Evolutionary conservation across 2,888 invertebrate species (phyloP).

Genomic region (Agonum fuliginosum): DNA sequence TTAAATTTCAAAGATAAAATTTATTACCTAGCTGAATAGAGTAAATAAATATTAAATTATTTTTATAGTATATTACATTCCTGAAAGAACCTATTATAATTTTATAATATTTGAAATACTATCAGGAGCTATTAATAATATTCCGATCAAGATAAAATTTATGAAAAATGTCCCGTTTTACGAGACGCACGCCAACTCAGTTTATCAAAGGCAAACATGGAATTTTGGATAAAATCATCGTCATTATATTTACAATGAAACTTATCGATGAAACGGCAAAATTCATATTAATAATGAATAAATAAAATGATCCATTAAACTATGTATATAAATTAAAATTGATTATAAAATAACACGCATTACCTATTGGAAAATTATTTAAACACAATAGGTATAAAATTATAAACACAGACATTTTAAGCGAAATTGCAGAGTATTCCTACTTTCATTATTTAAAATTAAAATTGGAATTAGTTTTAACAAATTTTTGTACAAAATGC

Average conservation of each 20-base stretch:
- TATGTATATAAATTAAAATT: no score
- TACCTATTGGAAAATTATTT: no score
- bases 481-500: no score
- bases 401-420: no score
- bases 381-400: no score
- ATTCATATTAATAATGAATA: no score
- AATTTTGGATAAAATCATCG: neutral
- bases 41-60: neutral
- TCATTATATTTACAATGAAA: neutral
- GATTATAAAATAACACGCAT: no score
- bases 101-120: neutral
- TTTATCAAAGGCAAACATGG: slow-evolving; percentile 7
- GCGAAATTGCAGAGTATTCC: no score
- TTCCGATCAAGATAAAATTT: slow-evolving; percentile 4
- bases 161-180: neutral
- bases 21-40: neutral
- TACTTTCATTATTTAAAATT: no score
- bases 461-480: no score
- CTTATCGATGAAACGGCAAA: neutral
- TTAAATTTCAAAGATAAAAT: neutral
- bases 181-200: neutral
- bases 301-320: no score
- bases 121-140: slow-evolving; percentile 2
- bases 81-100: neutral
- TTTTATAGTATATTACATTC: neutral